Conservation (phyloP, 2,888 invertebrate species). For the Hyposoter dolosus region DNA sequence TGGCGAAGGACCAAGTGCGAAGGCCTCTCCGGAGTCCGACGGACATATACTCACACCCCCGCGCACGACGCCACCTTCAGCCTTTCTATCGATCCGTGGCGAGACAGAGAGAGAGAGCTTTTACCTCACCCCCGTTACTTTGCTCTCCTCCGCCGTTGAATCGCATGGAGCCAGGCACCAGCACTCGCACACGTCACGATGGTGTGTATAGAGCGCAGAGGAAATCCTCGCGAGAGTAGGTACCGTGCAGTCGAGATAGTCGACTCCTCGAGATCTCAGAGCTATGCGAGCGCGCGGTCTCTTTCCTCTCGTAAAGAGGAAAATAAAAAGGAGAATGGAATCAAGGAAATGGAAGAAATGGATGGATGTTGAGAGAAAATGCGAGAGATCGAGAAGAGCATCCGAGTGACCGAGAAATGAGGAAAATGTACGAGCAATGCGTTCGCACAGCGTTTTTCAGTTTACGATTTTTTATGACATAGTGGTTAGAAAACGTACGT, state of each 20-base stretch:
- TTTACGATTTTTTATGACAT: conserved; percentile 24
- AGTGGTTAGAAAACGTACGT: neutral
- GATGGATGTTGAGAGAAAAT: conserved; percentile 27
- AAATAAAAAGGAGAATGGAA: conserved; percentile 43
- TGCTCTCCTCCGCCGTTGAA: conserved; percentile 58
- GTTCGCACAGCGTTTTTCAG: conserved; percentile 3
- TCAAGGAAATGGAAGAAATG: conserved; percentile 31
- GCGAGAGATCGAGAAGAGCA: conserved; percentile 44
- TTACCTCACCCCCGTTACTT: conserved; percentile 74
- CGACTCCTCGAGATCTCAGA: conserved; percentile 70
- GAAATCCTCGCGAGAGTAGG: conserved; percentile 73
- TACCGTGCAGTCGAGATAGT: conserved; percentile 67
- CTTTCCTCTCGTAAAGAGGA: conserved; percentile 51
- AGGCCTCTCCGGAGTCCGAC: conserved; percentile 76
- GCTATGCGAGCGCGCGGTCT: conserved; percentile 11
- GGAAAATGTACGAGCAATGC: conserved; percentile 15
- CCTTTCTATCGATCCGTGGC: conserved; percentile 83
- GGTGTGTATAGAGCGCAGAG: conserved; percentile 30
- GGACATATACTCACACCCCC: conserved; percentile 73
- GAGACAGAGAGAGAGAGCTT: conserved; percentile 76
- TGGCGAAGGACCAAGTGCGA: conserved; percentile 47
- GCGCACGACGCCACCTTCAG: conserved; percentile 77
- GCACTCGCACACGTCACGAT: conserved; percentile 35
- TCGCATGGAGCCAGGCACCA: conserved; percentile 54
- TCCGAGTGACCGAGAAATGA: conserved; percentile 47